Evolutionary conservation across 2,888 invertebrate genomes (phyloP).

Genomic region (Stomorhina lunata): DNA sequence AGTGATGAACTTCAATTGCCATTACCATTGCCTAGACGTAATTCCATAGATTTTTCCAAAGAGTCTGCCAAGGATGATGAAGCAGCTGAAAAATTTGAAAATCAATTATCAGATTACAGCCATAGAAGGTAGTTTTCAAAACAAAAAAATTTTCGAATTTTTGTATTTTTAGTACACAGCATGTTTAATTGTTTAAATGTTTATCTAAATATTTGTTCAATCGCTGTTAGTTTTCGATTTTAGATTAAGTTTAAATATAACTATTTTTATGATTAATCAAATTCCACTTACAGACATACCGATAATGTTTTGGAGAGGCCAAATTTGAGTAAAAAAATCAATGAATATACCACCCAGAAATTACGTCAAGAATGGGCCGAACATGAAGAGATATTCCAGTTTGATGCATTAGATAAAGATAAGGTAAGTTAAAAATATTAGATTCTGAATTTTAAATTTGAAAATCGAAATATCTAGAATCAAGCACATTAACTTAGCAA

Average conservation of each 20-base stretch:
- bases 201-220: not conserved
- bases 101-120: slow-evolving; percentile 84
- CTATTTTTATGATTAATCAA: not conserved
- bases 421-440: slow-evolving; percentile 66
- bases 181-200: slow-evolving; percentile 19
- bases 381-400: slow-evolving; percentile 79
- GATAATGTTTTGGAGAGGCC: slow-evolving; percentile 80
- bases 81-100: slow-evolving; percentile 81
- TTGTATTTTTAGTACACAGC: slow-evolving; percentile 20
- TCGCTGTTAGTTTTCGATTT: too few species aligned
- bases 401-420: slow-evolving; percentile 72
- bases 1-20: slow-evolving; percentile 81
- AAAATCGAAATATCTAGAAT: too few species aligned
- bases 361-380: slow-evolving; percentile 80
- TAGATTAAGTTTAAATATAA: too few species aligned
- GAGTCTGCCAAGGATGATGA: slow-evolving; percentile 80
- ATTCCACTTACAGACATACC: slow-evolving; percentile 81
- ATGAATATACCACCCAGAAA: slow-evolving; percentile 79
- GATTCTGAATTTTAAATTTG: too few species aligned
- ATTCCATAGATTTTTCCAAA: slow-evolving; percentile 83
- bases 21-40: slow-evolving; percentile 82
- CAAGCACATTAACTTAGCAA: too few species aligned
- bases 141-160: slow-evolving; percentile 10
- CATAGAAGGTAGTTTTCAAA: slow-evolving; percentile 76
- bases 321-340: slow-evolving; percentile 74